Conservation (phyloP, 2,888 invertebrate genomes). For the Dynastes tityus region DNA sequence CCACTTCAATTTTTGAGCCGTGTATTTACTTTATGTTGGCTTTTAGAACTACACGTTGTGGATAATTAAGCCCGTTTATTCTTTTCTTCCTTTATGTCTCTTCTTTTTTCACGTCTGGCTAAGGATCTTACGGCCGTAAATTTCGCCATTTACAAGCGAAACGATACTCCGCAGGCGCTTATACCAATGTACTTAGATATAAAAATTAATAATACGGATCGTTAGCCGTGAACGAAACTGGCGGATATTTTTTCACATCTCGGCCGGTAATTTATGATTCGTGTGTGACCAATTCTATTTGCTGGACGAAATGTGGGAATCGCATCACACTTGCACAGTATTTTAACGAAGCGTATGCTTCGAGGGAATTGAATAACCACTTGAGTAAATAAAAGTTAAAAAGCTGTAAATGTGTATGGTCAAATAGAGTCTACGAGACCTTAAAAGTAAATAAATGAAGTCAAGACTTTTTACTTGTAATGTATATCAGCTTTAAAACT, state of each 20-base stretch:
- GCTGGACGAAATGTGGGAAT: constrained; percentile 5
- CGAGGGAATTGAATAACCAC: background rate
- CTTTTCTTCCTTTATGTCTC: background rate
- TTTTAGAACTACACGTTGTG: background rate
- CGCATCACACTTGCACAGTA: background rate
- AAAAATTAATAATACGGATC: constrained; percentile 26
- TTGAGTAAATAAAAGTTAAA: no score
- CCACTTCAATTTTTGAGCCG: no score
- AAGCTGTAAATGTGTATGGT: no score
- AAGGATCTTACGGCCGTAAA: background rate
- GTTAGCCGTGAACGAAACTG: constrained; percentile 10
- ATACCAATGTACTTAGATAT: background rate
- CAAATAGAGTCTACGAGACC: no score
- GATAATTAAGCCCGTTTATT: constrained; percentile 6
- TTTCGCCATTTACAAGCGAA: constrained; percentile 1
- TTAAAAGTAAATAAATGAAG: no score
- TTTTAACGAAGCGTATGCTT: background rate
- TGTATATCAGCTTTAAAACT: no score
- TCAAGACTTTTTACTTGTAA: no score
- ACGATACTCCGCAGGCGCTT: background rate
- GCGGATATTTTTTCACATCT: background rate
- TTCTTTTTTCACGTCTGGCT: background rate
- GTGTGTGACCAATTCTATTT: constrained; percentile 23
- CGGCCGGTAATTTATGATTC: constrained; percentile 7
- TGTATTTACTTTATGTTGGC: background rate